These are phyloP conservation scores for Agonopterix subpropinquella DNA, from an alignment of 2,888 invertebrate genomes.

Conservation along the genomic window DNA sequence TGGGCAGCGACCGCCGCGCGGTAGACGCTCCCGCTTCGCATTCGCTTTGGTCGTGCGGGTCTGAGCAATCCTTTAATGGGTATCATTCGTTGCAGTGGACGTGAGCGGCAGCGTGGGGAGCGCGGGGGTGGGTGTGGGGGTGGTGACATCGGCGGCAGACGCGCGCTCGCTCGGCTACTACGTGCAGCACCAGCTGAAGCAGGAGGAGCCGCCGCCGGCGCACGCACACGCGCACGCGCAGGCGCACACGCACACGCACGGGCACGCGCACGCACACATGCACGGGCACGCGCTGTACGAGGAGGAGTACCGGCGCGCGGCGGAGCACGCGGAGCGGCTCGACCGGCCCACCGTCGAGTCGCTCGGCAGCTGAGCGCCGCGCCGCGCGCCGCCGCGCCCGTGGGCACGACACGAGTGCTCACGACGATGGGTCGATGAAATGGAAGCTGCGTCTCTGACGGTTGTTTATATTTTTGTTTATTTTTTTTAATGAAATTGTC, in stretches of 20 bases:
- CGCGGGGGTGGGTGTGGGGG: slow-evolving; percentile 15
- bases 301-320: slow-evolving; percentile 44
- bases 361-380: slow-evolving; percentile 57
- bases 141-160: slow-evolving; percentile 29
- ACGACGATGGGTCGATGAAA: too few species aligned
- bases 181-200: slow-evolving; percentile 49
- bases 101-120: not conserved
- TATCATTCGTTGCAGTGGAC: too few species aligned
- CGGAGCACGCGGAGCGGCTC: slow-evolving; percentile 26
- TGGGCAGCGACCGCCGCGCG: too few species aligned
- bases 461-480: too few species aligned
- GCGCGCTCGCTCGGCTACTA: slow-evolving; percentile 50
- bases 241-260: slow-evolving; percentile 27
- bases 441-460: too few species aligned
- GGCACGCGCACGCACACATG: slow-evolving; percentile 26
- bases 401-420: too few species aligned
- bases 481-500: too few species aligned
- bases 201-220: slow-evolving; percentile 51
- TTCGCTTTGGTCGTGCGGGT: too few species aligned
- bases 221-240: slow-evolving; percentile 41
- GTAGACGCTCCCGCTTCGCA: too few species aligned
- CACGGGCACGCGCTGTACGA: slow-evolving; percentile 31
- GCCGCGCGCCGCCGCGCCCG: too few species aligned
- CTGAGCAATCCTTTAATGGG: too few species aligned
- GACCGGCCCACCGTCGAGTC: slow-evolving; percentile 74